Evolutionary conservation across 2,113 vertebrate genomes (phyloP), one percentile per base, ranked within the genome.

Genomic region (Oplegnathus fasciatus): DNA sequence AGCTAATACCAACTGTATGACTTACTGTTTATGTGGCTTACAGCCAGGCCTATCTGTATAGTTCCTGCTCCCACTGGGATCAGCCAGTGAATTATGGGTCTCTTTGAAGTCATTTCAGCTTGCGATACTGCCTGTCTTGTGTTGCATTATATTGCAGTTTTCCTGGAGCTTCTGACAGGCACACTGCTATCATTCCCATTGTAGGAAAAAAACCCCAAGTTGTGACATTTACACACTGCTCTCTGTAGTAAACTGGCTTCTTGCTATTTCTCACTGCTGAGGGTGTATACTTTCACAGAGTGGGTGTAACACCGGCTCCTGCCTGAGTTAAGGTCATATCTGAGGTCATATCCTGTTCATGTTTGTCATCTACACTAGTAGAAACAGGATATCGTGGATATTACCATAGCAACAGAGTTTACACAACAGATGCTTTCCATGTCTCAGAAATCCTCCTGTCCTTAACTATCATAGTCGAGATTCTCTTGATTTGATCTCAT

Each of bases 101-200:
- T 83, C 79, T 85, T 82, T 85, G 60, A 85, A 85, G 82, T 84
- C 34, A 72, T 87, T 84, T 79, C 75, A 73, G 75, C 32, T 74
- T 40, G 69, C 26, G 11, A 80, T 71, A 57, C 78, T 69, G 75
- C 55, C 80, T 61, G 71, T 77, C 71, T 80, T 55, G 62, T 60
- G 55, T 78, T 44, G 83, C 58, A 54, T 75, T 83, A 58, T 58
- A 17, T 64, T 44, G n/a, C 52, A 67, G 76, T 73, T 73, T 78
- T 74, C 26, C 42, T 58, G 42, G 52, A 75, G 58, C 48, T 24
- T 72, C 70, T 83, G 60, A 73, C 72, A 60, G 85, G 28, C 78
- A 67, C 74, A 24, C 26, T 37, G 48, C 54, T 62, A 24, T 79
- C 67, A 67, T 57, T 58, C 42, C 55, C 22, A 44, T 17, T 71